These are phyloP conservation scores for Corythornis madagascariensis DNA, from an alignment of 2,113 vertebrate species.

Conservation along the genomic window DNA sequence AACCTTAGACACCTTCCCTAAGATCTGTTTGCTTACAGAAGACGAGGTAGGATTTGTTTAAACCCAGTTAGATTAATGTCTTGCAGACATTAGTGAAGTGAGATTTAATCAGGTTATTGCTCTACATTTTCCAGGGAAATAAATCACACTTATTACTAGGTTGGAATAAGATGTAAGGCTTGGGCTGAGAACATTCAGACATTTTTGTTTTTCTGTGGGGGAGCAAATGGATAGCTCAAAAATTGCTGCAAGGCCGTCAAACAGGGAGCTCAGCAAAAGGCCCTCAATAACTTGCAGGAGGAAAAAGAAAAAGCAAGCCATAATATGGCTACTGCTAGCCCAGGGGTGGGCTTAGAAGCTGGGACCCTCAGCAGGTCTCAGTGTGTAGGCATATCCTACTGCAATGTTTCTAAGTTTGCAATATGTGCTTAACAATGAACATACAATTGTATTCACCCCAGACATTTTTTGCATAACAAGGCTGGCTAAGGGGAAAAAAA, in stretches of 20 bases:
- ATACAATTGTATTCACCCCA: not conserved
- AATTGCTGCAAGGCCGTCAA: not conserved
- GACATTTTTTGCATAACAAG: not conserved
- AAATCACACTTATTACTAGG: slow-evolving; percentile 62
- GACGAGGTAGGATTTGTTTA: slow-evolving; percentile 68
- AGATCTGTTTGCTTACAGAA: slow-evolving; percentile 70
- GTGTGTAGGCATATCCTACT: not conserved
- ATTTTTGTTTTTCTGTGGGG: not conserved
- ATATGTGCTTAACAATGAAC: not conserved
- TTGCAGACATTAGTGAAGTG: slow-evolving; percentile 68
- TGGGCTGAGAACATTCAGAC: slow-evolving; percentile 11
- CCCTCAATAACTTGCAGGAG: not conserved
- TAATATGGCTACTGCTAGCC: not conserved
- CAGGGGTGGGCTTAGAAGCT: not conserved
- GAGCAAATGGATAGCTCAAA: not conserved
- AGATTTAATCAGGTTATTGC: slow-evolving; percentile 67
- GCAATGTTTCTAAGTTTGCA: not conserved
- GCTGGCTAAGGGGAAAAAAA: not conserved
- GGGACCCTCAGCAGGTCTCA: not conserved
- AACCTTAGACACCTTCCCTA: slow-evolving; percentile 70
- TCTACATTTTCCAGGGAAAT: slow-evolving; percentile 65
- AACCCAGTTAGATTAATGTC: slow-evolving; percentile 67
- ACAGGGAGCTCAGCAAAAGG: not conserved
- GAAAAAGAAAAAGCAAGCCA: not conserved
- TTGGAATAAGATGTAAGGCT: slow-evolving; percentile 28